phyloP scores from a whole-genome alignment of 2,113 vertebrate species.

The pig (Sus scrofa) region DNA sequence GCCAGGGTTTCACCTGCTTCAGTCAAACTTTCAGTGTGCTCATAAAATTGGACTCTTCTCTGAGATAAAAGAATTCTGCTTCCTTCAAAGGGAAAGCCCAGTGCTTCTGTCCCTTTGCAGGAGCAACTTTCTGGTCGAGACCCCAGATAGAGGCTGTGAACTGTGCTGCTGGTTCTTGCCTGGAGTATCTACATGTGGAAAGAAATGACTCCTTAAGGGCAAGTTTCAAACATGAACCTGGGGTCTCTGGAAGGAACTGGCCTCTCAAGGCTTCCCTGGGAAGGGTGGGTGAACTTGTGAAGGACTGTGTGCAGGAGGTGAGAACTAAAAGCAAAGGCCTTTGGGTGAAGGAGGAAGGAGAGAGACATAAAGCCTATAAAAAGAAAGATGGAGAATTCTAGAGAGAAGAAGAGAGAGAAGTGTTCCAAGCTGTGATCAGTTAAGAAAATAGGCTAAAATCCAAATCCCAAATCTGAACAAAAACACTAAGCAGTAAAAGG shows the following conservation, averaged over 20 bases:
- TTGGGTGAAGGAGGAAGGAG: not conserved
- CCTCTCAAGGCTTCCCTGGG: not conserved
- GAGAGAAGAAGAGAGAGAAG: not conserved
- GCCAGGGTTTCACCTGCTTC: not conserved
- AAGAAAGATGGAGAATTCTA: not conserved
- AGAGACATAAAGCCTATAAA: not conserved
- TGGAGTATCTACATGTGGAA: not conserved
- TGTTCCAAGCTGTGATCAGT: not conserved
- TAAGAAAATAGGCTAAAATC: not conserved
- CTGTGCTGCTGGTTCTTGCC: not conserved
- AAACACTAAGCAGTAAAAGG: not conserved
- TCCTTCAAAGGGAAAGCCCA: conserved; percentile 27
- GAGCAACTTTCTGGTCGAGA: not conserved
- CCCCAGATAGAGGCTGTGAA: not conserved
- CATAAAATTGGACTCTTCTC: not conserved
- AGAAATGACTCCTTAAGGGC: not conserved
- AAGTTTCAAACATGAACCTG: not conserved
- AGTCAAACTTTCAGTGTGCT: not conserved
- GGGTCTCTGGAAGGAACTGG: not conserved
- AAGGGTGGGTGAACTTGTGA: not conserved
- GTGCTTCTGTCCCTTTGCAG: not conserved
- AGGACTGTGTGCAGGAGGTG: not conserved
- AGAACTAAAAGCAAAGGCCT: not conserved
- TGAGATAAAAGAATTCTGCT: conserved; percentile 11
- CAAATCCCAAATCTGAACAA: not conserved